Conservation (phyloP, 2,888 invertebrate species). For the Tenthredo mesomela region DNA sequence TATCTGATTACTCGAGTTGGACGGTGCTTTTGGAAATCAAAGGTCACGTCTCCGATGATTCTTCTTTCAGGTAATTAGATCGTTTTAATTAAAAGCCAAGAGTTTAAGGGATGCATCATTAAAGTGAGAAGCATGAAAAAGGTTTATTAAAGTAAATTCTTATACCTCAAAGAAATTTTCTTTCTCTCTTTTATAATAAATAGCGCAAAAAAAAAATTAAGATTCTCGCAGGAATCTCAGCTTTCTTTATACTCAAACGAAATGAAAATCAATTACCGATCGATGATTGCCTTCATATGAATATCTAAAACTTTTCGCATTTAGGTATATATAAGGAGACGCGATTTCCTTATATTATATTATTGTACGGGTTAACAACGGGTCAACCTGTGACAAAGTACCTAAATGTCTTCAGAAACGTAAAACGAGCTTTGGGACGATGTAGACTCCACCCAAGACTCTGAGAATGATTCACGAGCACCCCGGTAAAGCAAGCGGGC, state of each 20-base stretch:
- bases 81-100: slow-evolving; percentile 8
- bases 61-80: slow-evolving; percentile 13
- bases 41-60: slow-evolving; percentile 11
- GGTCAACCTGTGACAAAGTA: slow-evolving; percentile 13
- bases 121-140: neutral
- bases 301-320: neutral
- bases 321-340: neutral
- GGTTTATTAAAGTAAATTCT: neutral
- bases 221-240: too few relatives aligned
- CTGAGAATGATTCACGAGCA: slow-evolving; percentile 25
- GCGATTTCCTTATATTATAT: neutral
- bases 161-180: neutral
- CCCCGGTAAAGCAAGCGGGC: neutral
- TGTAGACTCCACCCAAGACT: slow-evolving; percentile 23
- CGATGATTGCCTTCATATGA: neutral
- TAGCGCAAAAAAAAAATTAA: too few relatives aligned
- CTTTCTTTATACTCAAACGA: too few relatives aligned
- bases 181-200: neutral
- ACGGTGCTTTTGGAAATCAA: slow-evolving; percentile 23
- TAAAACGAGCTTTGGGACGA: slow-evolving; percentile 14
- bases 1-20: slow-evolving; percentile 38
- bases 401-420: neutral
- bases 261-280: neutral
- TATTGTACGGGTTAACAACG: neutral
- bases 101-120: neutral